phyloP scores from a whole-genome alignment of 2,888 invertebrate species.

The Bedellia somnulentella region DNA sequence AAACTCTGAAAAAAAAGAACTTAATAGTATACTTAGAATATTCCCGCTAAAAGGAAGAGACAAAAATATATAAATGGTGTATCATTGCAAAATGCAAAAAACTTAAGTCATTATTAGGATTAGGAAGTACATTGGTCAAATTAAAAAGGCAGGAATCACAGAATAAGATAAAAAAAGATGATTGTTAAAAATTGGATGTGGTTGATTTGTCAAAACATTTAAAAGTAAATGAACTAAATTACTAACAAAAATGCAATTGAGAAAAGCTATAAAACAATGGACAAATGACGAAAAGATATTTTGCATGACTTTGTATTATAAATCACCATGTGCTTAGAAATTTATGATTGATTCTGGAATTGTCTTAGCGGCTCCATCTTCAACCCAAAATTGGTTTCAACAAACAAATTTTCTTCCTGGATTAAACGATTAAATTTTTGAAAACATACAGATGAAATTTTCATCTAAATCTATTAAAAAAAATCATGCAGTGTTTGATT shows the following conservation, averaged over 20 bases:
- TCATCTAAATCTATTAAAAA: slow-evolving; percentile 2
- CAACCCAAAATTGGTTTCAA: slow-evolving; percentile 7
- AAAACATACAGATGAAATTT: slow-evolving; percentile 3
- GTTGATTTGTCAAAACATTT: no score
- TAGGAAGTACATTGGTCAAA: neutral
- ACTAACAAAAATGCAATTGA: slow-evolving; percentile 5
- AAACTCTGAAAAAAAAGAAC: neutral
- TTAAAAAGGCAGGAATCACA: neutral
- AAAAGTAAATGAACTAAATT: slow-evolving; percentile 25
- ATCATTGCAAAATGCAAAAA: neutral
- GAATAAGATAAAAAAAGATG: neutral
- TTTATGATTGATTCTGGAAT: slow-evolving; percentile 8
- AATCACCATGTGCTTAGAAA: slow-evolving; percentile 9
- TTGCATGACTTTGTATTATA: slow-evolving; percentile 10
- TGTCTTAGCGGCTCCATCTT: slow-evolving; percentile 9
- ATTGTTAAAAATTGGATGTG: no score
- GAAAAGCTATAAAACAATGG: slow-evolving; percentile 9
- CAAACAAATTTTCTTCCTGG: slow-evolving; percentile 2
- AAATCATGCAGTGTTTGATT: slow-evolving; percentile 9
- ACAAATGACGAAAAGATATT: slow-evolving; percentile 9
- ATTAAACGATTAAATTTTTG: neutral
- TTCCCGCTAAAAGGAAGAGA: neutral
- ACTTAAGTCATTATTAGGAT: neutral
- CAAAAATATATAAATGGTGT: neutral
- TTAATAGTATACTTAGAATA: neutral